Conservation (phyloP, 2,113 vertebrate species). For the Kryptolebias marmoratus region DNA sequence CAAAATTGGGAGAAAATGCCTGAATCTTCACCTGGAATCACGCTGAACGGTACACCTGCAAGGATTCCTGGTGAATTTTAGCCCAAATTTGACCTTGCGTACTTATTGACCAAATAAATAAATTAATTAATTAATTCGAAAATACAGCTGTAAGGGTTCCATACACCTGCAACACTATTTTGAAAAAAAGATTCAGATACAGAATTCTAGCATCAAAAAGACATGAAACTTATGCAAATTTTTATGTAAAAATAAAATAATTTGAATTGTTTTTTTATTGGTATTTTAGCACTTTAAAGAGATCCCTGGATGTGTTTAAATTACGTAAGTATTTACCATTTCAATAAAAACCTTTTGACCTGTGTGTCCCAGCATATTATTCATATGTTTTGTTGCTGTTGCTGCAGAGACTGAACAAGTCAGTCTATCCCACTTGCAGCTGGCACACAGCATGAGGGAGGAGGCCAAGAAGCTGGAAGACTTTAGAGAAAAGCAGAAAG, state of each 20-base stretch:
- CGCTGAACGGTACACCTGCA: too few species aligned
- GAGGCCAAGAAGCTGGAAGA: slow-evolving; percentile 94
- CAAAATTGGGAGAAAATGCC: too few species aligned
- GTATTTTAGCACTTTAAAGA: slow-evolving; percentile 87
- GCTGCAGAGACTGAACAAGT: slow-evolving; percentile 85
- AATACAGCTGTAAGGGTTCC: too few species aligned
- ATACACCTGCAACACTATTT: too few species aligned
- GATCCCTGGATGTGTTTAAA: slow-evolving; percentile 91
- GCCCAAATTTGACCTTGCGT: too few species aligned
- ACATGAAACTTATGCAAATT: not conserved
- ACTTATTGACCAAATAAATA: too few species aligned
- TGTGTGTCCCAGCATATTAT: not conserved
- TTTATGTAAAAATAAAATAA: too few species aligned
- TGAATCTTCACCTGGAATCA: too few species aligned
- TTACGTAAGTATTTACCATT: slow-evolving; percentile 84
- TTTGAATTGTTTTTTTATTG: slow-evolving; percentile 9
- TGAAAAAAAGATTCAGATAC: too few species aligned
- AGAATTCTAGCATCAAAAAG: too few species aligned
- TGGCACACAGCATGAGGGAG: slow-evolving; percentile 89
- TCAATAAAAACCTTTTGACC: not conserved
- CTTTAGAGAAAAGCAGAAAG: slow-evolving; percentile 92
- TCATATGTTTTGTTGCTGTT: not conserved
- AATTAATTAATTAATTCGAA: too few species aligned
- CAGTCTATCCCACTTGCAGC: slow-evolving; percentile 88
- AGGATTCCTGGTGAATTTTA: too few species aligned